Conservation (phyloP, 2,888 invertebrate species). For the Aproaerema taeniolella region DNA sequence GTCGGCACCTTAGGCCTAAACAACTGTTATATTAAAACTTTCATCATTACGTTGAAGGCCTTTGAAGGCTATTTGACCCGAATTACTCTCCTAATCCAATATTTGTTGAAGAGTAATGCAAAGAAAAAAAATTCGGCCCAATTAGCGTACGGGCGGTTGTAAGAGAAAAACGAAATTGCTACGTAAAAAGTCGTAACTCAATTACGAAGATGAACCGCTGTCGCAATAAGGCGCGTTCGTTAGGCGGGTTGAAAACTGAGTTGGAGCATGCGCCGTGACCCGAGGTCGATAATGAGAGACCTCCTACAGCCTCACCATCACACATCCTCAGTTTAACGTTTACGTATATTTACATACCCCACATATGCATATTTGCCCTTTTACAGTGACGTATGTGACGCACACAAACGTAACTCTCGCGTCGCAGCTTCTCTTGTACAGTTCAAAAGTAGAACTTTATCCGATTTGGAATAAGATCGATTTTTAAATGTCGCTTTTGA, state of each 20-base stretch:
- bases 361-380: constrained; percentile 73
- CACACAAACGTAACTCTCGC: constrained; percentile 29
- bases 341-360: constrained; percentile 74
- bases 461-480: too few relatives aligned
- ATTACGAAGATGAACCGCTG: constrained; percentile 74
- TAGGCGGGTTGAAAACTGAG: constrained; percentile 54
- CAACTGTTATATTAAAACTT: constrained; percentile 26
- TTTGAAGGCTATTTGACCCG: constrained; percentile 60
- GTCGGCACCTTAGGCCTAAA: constrained; percentile 10
- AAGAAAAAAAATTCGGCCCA: constrained; percentile 61
- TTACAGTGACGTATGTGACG: constrained; percentile 27
- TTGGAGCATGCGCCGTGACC: constrained; percentile 77
- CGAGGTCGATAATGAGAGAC: constrained; percentile 77
- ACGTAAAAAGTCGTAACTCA: constrained; percentile 77
- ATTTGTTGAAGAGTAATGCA: constrained; percentile 57
- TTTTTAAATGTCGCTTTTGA: too few relatives aligned
- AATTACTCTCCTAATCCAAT: constrained; percentile 69
- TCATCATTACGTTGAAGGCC: constrained; percentile 39
- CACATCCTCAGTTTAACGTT: constrained; percentile 75
- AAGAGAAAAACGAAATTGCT: constrained; percentile 74
- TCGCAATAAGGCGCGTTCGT: constrained; percentile 75
- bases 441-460: too few relatives aligned
- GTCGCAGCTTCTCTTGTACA: constrained; percentile 25
- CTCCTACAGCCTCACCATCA: constrained; percentile 70
- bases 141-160: constrained; percentile 69